Percentiles rank a stretch among this genome's conserved stretches.
phyloP scores from a whole-genome alignment of 64 coral and sea anemone genomes.

The Orbicella faveolata region DNA sequence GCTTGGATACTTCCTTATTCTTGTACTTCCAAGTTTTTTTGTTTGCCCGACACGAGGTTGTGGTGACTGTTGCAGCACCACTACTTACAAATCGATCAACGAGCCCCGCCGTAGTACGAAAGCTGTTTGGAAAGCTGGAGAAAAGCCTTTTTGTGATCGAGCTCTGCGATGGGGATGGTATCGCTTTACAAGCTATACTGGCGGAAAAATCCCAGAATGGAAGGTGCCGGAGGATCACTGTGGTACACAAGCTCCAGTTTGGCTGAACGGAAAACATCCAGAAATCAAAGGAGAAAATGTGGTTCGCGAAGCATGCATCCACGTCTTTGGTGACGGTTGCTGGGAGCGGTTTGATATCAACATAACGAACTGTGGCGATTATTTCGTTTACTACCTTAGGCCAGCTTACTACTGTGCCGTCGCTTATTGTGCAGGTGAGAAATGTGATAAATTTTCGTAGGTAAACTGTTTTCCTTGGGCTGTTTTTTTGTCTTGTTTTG shows the following conservation, averaged over 20 bases:
- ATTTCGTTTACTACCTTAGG: slow-evolving; percentile 49
- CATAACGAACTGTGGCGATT: slow-evolving; percentile 19
- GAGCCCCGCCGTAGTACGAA: neutral
- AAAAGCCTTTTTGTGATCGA: slow-evolving; percentile 9
- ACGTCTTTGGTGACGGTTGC: slow-evolving; percentile 14
- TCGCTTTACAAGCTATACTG: slow-evolving; percentile 17
- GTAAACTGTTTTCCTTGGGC: too few relatives aligned
- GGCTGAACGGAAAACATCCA: slow-evolving; percentile 37
- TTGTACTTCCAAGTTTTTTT: too few relatives aligned
- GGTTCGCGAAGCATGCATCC: neutral
- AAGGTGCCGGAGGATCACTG: neutral
- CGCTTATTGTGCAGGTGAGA: slow-evolving; percentile 61
- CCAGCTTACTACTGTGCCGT: neutral
- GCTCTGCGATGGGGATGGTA: slow-evolving; percentile 35
- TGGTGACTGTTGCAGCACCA: neutral
- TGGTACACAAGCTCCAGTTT: slow-evolving; percentile 46
- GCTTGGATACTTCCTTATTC: too few relatives aligned
- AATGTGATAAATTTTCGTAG: neutral
- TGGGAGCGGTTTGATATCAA: neutral
- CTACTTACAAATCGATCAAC: neutral
- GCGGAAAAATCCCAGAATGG: slow-evolving; percentile 20
- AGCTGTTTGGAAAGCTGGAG: neutral
- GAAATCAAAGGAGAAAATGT: neutral
- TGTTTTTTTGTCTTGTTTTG: too few relatives aligned
- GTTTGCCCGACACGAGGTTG: neutral